phyloP scores from a whole-genome alignment of 2,888 invertebrate species.

The Pasiphila rectangulata region DNA sequence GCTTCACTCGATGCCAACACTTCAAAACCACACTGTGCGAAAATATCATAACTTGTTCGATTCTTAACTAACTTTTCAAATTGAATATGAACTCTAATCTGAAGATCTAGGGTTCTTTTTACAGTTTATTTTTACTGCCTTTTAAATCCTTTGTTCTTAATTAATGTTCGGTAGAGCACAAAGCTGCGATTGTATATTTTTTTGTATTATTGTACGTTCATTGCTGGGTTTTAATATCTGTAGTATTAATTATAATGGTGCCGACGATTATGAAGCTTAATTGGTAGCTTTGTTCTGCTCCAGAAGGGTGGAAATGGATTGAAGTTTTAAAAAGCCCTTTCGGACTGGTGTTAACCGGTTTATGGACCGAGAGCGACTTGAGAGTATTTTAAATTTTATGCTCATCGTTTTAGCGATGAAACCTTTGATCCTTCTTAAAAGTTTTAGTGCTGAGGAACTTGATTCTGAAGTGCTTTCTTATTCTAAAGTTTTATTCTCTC shows the following conservation, averaged over 20 bases:
- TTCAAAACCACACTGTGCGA: conserved; percentile 53
- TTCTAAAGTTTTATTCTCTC: conserved; percentile 14
- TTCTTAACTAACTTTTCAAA: conserved; percentile 33
- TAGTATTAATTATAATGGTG: conserved; percentile 70
- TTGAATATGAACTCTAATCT: conserved; percentile 33
- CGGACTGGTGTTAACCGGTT: conserved; percentile 41
- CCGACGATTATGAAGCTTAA: conserved; percentile 66
- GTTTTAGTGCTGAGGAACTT: conserved; percentile 15
- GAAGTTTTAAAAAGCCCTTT: conserved; percentile 52
- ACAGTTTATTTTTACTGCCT: conserved; percentile 38
- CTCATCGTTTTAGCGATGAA: conserved; percentile 17
- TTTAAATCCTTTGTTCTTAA: conserved; percentile 62
- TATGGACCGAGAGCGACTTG: conserved; percentile 34
- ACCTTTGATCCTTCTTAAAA: conserved; percentile 25
- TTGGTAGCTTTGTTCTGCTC: conserved; percentile 63
- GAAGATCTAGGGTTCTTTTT: conserved; percentile 40
- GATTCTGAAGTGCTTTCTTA: conserved; percentile 16
- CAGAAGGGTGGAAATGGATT: conserved; percentile 52
- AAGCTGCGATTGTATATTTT: conserved; percentile 69
- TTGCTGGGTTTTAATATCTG: conserved; percentile 69
- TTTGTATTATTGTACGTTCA: conserved; percentile 58
- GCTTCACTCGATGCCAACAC: conserved; percentile 16
- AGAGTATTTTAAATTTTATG: conserved; percentile 28
- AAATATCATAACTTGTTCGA: conserved; percentile 46
- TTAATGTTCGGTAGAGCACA: conserved; percentile 72